Conservation (phyloP, 2,797 vertebrate genomes). For the Periparus ater region DNA sequence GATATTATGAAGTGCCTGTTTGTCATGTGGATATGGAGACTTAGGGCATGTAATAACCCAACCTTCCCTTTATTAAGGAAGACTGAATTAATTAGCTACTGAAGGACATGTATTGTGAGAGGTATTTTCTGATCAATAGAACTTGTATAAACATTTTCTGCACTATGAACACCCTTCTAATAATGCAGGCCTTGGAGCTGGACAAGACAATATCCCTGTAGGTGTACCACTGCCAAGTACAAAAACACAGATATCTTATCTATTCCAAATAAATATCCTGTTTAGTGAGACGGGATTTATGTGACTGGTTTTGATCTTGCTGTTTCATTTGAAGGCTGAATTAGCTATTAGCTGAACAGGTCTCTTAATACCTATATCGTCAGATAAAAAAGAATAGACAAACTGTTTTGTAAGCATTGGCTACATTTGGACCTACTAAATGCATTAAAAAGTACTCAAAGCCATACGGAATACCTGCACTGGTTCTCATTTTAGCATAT, state of each 20-base stretch:
- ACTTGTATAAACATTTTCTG: background rate
- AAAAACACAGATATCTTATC: background rate
- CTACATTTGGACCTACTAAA: background rate
- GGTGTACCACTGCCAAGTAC: background rate
- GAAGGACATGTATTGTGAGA: background rate
- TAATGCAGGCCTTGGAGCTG: background rate
- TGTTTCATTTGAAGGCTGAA: background rate
- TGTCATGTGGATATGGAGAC: background rate
- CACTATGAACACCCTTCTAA: background rate
- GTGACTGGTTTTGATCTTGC: background rate
- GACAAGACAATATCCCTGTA: background rate
- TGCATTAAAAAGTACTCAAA: background rate
- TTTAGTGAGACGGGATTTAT: background rate
- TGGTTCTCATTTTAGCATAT: background rate
- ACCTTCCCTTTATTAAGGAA: background rate
- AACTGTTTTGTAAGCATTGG: background rate
- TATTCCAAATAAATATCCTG: background rate
- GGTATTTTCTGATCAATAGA: background rate
- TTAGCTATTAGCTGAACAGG: background rate
- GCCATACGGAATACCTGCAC: background rate
- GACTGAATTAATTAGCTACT: background rate
- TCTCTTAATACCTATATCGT: background rate
- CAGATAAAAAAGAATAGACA: background rate
- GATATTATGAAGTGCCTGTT: background rate
- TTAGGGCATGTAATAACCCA: background rate